These are phyloP conservation scores for Papilio elwesi DNA, from an alignment of 2,888 invertebrate species.

Conservation along the genomic window DNA sequence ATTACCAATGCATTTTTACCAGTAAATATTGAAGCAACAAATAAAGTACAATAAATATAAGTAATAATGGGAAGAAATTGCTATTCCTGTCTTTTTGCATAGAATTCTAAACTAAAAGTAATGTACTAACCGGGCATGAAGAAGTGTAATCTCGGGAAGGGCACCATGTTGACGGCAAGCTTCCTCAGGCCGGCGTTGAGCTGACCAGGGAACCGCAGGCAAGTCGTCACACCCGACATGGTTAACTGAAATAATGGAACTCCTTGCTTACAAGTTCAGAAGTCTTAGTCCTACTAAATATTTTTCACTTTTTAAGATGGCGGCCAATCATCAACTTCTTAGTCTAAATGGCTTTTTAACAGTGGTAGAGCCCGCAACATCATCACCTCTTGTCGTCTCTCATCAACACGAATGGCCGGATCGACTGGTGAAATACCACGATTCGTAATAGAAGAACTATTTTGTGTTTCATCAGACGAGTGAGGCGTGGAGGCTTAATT, in stretches of 20 bases:
- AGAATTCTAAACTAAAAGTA: background rate
- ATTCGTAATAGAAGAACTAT: too few species aligned
- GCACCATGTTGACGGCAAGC: constrained; percentile 96
- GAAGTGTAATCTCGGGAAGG: constrained; percentile 95
- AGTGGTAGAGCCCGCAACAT: too few species aligned
- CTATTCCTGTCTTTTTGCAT: too few species aligned
- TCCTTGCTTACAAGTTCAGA: background rate
- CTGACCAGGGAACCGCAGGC: constrained; percentile 95
- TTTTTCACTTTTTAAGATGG: background rate
- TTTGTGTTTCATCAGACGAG: too few species aligned
- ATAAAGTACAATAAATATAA: background rate
- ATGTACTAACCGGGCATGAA: constrained; percentile 86
- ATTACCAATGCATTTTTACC: too few species aligned
- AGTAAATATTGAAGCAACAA: too few species aligned
- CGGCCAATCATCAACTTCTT: too few species aligned
- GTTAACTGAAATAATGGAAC: constrained; percentile 70
- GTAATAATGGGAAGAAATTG: background rate
- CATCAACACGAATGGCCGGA: too few species aligned
- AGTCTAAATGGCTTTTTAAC: too few species aligned
- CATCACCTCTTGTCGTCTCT: too few species aligned
- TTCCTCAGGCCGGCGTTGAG: constrained; percentile 95
- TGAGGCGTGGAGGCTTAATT: too few species aligned
- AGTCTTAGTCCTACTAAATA: background rate
- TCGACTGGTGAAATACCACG: too few species aligned
- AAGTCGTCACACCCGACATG: constrained; percentile 92